These are phyloP conservation scores for Trachelus stipa DNA, from an alignment of 2,888 invertebrate genomes.

Conservation along the genomic window DNA sequence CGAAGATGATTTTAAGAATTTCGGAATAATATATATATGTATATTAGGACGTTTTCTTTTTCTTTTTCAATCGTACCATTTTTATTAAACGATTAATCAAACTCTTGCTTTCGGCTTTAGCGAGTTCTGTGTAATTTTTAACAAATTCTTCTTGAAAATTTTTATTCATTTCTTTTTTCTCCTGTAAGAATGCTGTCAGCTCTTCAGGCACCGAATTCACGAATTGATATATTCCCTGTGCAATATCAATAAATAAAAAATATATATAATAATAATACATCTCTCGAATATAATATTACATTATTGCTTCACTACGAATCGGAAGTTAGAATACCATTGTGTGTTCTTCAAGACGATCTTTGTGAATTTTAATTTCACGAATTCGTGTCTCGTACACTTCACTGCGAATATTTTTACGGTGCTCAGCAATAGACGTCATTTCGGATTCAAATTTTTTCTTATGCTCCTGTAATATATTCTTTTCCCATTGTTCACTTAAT, in stretches of 20 bases:
- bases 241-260: background rate
- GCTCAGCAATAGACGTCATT: conserved; percentile 21
- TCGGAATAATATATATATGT: background rate
- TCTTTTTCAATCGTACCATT: background rate
- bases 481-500: conserved; percentile 27
- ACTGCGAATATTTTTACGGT: conserved; percentile 24
- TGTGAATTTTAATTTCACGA: conserved; percentile 32
- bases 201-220: background rate
- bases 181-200: background rate
- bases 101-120: background rate
- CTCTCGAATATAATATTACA: background rate
- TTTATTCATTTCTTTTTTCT: conserved; percentile 20
- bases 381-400: conserved; percentile 27
- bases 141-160: conserved; percentile 11
- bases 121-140: background rate
- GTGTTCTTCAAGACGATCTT: conserved; percentile 30
- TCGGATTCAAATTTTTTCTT: conserved; percentile 20
- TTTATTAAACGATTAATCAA: background rate
- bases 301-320: background rate
- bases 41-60: background rate
- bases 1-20: background rate
- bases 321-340: conserved; percentile 25
- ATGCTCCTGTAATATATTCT: conserved; percentile 20
- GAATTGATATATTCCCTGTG: background rate
- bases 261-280: background rate